phyloP scores from a whole-genome alignment of 2,113 vertebrate genomes.

The Struthio camelus region DNA sequence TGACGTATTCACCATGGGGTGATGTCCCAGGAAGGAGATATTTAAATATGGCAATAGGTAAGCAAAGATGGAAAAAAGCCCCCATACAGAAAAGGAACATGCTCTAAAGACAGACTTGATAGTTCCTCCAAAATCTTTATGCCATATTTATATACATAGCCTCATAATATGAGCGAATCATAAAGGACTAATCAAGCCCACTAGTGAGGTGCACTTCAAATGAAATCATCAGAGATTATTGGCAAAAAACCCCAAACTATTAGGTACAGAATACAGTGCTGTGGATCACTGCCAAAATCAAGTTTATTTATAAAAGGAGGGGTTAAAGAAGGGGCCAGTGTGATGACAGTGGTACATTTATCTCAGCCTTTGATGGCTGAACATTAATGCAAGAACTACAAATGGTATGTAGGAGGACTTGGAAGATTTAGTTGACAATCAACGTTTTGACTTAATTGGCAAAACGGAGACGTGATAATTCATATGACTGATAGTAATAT shows the following conservation, averaged over 20 bases:
- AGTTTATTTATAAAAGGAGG: constrained; percentile 2
- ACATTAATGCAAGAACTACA: background rate
- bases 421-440: background rate
- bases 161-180: background rate
- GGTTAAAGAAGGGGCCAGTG: background rate
- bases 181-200: background rate
- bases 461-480: constrained; percentile 6
- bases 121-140: background rate
- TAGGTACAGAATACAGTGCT: background rate
- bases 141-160: background rate
- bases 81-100: background rate
- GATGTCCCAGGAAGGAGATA: background rate
- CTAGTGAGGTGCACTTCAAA: background rate
- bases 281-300: background rate
- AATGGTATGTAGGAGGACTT: background rate
- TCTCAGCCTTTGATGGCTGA: background rate
- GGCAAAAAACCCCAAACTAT: background rate
- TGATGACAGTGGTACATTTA: background rate
- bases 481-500: background rate
- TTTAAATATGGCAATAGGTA: background rate
- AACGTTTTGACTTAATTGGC: background rate
- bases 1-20: background rate
- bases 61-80: background rate
- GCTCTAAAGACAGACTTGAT: background rate
- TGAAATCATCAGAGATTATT: background rate